phyloP scores from a whole-genome alignment of 92 coral and sea anemone genomes.

The Heliopora coerulea region DNA sequence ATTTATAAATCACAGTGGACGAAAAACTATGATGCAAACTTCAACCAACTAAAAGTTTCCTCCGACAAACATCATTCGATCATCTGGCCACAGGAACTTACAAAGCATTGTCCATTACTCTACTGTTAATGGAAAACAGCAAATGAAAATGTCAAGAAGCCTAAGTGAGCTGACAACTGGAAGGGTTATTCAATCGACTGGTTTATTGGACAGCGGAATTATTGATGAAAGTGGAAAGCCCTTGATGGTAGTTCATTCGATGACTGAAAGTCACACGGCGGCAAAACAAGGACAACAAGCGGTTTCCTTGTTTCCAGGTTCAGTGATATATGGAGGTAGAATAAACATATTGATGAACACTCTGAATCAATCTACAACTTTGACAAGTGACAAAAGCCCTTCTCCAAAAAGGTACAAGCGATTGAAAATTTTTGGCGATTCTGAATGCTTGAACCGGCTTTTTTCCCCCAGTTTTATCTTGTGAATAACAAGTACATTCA shows the following conservation, averaged over 20 bases:
- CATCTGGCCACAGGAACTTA: constrained; percentile 15
- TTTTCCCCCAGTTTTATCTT: too few species aligned
- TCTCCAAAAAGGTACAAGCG: too few species aligned
- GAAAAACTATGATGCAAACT: constrained; percentile 29
- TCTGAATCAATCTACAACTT: constrained; percentile 20
- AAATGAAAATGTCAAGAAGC: neutral
- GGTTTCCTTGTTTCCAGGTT: constrained; percentile 14
- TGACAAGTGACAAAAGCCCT: too few species aligned
- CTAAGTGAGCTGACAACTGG: too few species aligned
- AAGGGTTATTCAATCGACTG: too few species aligned
- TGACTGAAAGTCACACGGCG: too few species aligned
- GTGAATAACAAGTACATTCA: too few species aligned
- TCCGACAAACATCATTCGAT: constrained; percentile 12
- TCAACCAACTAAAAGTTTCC: constrained; percentile 10
- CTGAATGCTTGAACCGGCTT: too few species aligned
- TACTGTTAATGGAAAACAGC: neutral
- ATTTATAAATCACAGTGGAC: constrained; percentile 11
- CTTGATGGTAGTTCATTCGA: too few species aligned
- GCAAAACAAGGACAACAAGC: constrained; percentile 19
- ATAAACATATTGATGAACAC: constrained; percentile 14
- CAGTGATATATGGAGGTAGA: constrained; percentile 1
- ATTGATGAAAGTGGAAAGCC: too few species aligned
- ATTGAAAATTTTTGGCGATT: too few species aligned
- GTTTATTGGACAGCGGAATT: too few species aligned
- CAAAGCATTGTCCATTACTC: constrained; percentile 8